phyloP scores from a whole-genome alignment of 2,888 invertebrate species.

The Drosophila peninsularis region DNA sequence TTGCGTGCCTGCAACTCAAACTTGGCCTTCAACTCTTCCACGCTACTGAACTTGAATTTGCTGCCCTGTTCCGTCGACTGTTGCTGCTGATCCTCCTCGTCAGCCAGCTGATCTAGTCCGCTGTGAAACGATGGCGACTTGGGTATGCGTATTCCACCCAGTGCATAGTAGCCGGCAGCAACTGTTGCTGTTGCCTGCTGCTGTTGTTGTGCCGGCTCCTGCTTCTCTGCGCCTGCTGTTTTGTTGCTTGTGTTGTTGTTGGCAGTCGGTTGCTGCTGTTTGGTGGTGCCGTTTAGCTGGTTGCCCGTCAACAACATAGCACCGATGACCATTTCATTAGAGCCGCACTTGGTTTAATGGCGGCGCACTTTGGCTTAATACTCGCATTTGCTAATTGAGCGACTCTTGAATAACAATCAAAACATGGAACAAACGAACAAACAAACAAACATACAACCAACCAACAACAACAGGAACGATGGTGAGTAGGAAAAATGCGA shows the following conservation, averaged over 20 bases:
- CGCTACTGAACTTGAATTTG: slow-evolving; percentile 69
- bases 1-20: slow-evolving; percentile 72
- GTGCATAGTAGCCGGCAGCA: slow-evolving; percentile 80
- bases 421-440: slow-evolving; percentile 14
- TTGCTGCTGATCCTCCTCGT: slow-evolving; percentile 69
- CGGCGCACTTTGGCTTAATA: slow-evolving; percentile 39
- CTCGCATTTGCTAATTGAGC: slow-evolving; percentile 20
- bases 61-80: slow-evolving; percentile 21
- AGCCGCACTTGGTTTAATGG: slow-evolving; percentile 74
- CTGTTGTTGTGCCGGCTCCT: slow-evolving; percentile 22
- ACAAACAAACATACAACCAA: slow-evolving; percentile 28
- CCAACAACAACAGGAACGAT: slow-evolving; percentile 27
- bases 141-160: slow-evolving; percentile 88
- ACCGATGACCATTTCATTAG: slow-evolving; percentile 85
- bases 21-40: slow-evolving; percentile 80
- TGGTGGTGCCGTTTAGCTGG: slow-evolving; percentile 78
- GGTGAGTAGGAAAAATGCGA: slow-evolving; percentile 30
- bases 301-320: slow-evolving; percentile 85
- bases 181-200: slow-evolving; percentile 24
- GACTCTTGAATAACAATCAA: slow-evolving; percentile 29
- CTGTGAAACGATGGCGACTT: slow-evolving; percentile 95
- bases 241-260: slow-evolving; percentile 33
- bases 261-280: slow-evolving; percentile 48
- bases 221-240: slow-evolving; percentile 27
- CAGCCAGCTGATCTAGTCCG: slow-evolving; percentile 90